Conservation (phyloP, 2,113 vertebrate genomes). For the Zosterops hypoxanthus region DNA sequence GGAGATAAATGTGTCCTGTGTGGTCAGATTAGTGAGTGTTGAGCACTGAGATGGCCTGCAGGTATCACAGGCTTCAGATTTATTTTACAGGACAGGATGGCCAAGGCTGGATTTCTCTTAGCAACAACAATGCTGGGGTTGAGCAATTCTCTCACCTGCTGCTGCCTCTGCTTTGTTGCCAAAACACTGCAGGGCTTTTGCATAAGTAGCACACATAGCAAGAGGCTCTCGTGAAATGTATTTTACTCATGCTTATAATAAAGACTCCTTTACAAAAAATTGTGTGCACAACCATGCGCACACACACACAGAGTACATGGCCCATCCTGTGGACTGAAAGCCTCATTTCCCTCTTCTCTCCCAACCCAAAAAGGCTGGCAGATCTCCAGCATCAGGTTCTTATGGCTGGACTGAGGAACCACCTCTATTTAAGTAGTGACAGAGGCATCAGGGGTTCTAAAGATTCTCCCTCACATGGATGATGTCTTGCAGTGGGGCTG, state of each 20-base stretch:
- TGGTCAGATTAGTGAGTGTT: background rate
- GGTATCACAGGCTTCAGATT: background rate
- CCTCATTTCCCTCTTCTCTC: background rate
- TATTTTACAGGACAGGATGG: conserved; percentile 28
- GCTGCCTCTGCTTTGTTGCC: background rate
- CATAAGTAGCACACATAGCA: background rate
- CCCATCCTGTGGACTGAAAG: background rate
- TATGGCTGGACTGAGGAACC: background rate
- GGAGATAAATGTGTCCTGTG: conserved; percentile 34
- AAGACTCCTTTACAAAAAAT: background rate
- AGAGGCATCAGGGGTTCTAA: background rate
- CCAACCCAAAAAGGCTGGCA: background rate
- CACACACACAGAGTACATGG: background rate
- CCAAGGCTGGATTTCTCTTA: conserved; percentile 30
- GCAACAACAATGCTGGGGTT: background rate
- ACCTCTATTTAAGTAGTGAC: background rate
- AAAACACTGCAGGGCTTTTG: conserved; percentile 1
- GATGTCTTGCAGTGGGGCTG: background rate
- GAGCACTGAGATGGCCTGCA: conserved; percentile 7
- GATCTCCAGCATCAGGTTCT: background rate
- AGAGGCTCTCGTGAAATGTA: background rate
- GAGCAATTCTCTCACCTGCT: conserved; percentile 38
- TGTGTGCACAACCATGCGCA: background rate
- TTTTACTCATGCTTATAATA: background rate
- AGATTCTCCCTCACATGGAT: background rate